These are phyloP conservation scores for Drosophila burlai DNA, from an alignment of 1,140 invertebrate genomes.

Conservation along the genomic window DNA sequence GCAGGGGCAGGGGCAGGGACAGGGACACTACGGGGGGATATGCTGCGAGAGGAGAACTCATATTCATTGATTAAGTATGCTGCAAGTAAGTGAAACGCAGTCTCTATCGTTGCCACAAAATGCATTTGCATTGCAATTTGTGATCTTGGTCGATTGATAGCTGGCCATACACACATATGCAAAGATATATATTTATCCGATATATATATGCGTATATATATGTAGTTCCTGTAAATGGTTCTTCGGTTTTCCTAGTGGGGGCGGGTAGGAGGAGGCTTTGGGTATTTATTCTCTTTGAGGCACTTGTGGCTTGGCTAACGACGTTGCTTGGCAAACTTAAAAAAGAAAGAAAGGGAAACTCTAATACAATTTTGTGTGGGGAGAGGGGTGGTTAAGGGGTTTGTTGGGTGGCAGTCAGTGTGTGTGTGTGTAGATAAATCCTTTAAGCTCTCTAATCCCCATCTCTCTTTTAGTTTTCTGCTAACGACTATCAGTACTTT, in stretches of 20 bases:
- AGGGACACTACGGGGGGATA: constrained; percentile 42
- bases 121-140: constrained; percentile 58
- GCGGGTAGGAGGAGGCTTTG: not conserved
- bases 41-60: constrained; percentile 31
- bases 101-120: constrained; percentile 44
- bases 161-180: constrained; percentile 16
- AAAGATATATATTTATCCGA: no score
- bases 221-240: constrained; percentile 12
- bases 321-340: constrained; percentile 52
- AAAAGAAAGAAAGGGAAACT: not conserved
- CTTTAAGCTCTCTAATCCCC: constrained; percentile 3
- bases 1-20: not conserved
- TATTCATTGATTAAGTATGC: constrained; percentile 28
- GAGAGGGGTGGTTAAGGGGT: not conserved
- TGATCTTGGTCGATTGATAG: constrained; percentile 47
- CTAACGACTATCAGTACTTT: constrained; percentile 73
- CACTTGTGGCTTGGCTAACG: constrained; percentile 58
- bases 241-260: not conserved
- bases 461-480: constrained; percentile 1
- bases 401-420: not conserved
- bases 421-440: constrained; percentile 14
- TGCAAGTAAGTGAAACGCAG: constrained; percentile 29
- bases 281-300: constrained; percentile 29
- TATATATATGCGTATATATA: not conserved
- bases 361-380: constrained; percentile 14